phyloP scores from a whole-genome alignment of 2,113 vertebrate genomes.

The Pycnonotus jocosus region DNA sequence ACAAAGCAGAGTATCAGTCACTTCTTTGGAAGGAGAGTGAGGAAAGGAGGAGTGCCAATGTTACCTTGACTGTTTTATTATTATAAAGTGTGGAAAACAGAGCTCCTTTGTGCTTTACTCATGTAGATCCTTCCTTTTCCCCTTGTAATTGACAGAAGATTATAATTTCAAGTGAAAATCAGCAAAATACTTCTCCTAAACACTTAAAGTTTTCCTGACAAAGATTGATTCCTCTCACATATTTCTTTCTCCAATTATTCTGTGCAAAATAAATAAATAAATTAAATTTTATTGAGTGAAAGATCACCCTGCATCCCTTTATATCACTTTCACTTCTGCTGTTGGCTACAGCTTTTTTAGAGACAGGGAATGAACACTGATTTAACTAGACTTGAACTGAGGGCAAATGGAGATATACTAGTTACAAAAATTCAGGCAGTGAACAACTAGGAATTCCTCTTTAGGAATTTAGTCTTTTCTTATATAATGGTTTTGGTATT shows the following conservation, averaged over 20 bases:
- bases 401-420: neutral
- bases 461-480: neutral
- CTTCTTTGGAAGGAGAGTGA: neutral
- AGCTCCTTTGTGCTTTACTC: neutral
- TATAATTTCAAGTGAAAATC: neutral
- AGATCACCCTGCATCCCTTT: neutral
- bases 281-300: neutral
- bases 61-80: neutral
- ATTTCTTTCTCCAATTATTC: neutral
- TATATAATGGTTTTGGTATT: neutral
- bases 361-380: neutral
- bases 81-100: neutral
- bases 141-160: neutral
- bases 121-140: neutral
- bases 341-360: neutral
- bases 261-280: neutral
- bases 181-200: neutral
- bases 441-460: neutral
- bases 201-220: neutral
- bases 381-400: neutral
- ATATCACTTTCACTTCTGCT: neutral
- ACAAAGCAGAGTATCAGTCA: neutral
- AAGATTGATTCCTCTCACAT: neutral
- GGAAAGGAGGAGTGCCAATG: neutral
- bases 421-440: neutral